Base-by-base conservation (phyloP, 37 sponge, comb jelly and placozoan genomes). In the Beroe ovata region DNA sequence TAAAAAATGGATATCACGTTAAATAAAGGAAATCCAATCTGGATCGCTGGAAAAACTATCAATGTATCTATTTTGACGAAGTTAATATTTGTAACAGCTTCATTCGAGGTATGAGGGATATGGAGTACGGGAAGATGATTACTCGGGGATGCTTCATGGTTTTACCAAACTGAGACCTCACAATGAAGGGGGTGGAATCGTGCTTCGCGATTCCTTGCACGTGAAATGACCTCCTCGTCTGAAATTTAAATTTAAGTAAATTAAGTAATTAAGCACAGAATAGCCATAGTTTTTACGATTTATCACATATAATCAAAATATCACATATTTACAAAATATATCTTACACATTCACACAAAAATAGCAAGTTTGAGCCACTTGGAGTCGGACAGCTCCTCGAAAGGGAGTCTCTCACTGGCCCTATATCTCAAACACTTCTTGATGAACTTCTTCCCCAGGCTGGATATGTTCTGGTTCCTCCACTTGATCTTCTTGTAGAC, bases 401-500 rank as follows among this genome's bases (percentile, higher is more conserved):
- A 16, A 62, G 23, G 21, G 20, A 16, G 23, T 62, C 63, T 62
- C 21, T 62, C 63, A 4, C 20, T 4, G 20, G 63, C 23, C 63
- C 20, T 62, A 16, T 28, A 62, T 16, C 63, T 62, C 29, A 62
- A 62, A 16, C 63, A 62, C 63, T 62, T 62, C 63, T 62, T 62
- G 29, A 62, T 62, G 20, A 62, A 62, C 63, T 62, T 62, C 63
- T 62, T 62, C 63, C 28, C 63, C 63, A 62, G 20, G 20, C 63
- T 62, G 8, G 63, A 62, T 4, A 62, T 62, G 63, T 62, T 62
- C 4, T 21, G 4, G 63, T 62, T 62, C 4, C 63, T 62, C 63
- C 63, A 62, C 63, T 62, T 62, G 8, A 62, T 4, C 63, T 62
- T 62, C 28, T 25, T 62, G 63, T 25, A 62, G 63, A 28, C 29